A percentile compares a stretch with the other conserved stretches of the same genome.
Evolutionary conservation across 2,888 invertebrate genomes (phyloP).

Genomic region (Dryobota labecula): DNA sequence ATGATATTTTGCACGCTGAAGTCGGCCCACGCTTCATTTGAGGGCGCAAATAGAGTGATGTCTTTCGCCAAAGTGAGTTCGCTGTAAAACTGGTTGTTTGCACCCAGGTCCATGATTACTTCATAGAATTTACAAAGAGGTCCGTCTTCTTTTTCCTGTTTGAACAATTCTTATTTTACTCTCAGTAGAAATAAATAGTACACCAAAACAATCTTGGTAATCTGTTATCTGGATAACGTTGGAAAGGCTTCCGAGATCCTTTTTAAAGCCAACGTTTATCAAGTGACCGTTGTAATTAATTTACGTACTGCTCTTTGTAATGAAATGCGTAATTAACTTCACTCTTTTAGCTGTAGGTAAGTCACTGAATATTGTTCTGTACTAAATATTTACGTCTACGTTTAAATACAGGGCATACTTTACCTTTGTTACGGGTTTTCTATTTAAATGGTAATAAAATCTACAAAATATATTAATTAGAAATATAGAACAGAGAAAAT

Average conservation of each 20-base stretch:
- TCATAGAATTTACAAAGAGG: conserved; percentile 96
- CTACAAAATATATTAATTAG: conserved; percentile 59
- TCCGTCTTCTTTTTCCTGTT: conserved; percentile 87
- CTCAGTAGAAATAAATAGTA: conserved; percentile 42
- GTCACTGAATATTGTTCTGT: conserved; percentile 48
- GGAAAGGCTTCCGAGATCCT: conserved; percentile 51
- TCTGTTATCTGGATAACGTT: conserved; percentile 54
- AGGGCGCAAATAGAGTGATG: conserved; percentile 96
- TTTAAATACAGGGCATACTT: conserved; percentile 64
- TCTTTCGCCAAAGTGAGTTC: conserved; percentile 93
- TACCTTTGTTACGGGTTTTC: conserved; percentile 64
- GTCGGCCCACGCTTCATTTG: conserved; percentile 96
- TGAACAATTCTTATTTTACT: conserved; percentile 55
- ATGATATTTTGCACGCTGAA: conserved; percentile 93
- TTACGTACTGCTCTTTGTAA: conserved; percentile 60
- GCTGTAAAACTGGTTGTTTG: conserved; percentile 92
- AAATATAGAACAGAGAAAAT: conserved; percentile 51
- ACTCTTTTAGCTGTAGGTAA: conserved; percentile 57
- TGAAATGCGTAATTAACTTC: conserved; percentile 62
- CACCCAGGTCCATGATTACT: conserved; percentile 94
- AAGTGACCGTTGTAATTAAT: conserved; percentile 65
- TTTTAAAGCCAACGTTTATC: conserved; percentile 59
- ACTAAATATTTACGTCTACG: conserved; percentile 51
- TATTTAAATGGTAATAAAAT: conserved; percentile 37
- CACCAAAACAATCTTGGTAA: conserved; percentile 50